Percentiles rank a stretch among this genome's conserved stretches.
Conservation (phyloP, 2,113 vertebrate species). For the Coptodon bakossiorum region DNA sequence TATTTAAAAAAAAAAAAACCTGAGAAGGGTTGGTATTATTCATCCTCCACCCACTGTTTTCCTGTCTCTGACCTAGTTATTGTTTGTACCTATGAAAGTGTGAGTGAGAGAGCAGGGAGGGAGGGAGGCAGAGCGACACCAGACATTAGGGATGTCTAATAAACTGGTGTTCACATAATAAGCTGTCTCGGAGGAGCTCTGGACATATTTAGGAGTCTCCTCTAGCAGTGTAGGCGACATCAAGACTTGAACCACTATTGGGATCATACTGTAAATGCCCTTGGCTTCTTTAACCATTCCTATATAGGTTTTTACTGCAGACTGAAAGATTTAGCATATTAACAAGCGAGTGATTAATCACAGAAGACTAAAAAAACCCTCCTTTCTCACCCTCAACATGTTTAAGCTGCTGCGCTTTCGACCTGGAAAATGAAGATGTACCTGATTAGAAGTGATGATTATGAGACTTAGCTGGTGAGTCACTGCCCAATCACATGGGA, state of each 20-base stretch:
- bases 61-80: slow-evolving; percentile 8
- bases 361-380: not conserved
- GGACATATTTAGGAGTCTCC: not conserved
- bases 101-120: not conserved
- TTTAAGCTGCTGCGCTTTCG: not conserved
- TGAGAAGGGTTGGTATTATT: not conserved
- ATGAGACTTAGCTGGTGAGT: not conserved
- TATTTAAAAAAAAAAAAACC: not conserved
- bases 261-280: not conserved
- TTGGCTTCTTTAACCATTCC: not conserved
- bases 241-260: not conserved
- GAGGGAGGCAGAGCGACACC: not conserved
- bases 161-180: not conserved
- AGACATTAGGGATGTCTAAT: not conserved
- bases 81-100: not conserved
- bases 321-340: not conserved
- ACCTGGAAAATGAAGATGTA: not conserved
- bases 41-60: slow-evolving; percentile 9
- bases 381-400: not conserved
- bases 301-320: not conserved
- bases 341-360: not conserved
- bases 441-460: not conserved
- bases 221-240: not conserved
- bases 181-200: not conserved
- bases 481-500: not conserved